Percentiles rank a stretch among this genome's conserved stretches.
Evolutionary conservation across 2,113 vertebrate genomes (phyloP).

Genomic region (Phainopepla nitens): DNA sequence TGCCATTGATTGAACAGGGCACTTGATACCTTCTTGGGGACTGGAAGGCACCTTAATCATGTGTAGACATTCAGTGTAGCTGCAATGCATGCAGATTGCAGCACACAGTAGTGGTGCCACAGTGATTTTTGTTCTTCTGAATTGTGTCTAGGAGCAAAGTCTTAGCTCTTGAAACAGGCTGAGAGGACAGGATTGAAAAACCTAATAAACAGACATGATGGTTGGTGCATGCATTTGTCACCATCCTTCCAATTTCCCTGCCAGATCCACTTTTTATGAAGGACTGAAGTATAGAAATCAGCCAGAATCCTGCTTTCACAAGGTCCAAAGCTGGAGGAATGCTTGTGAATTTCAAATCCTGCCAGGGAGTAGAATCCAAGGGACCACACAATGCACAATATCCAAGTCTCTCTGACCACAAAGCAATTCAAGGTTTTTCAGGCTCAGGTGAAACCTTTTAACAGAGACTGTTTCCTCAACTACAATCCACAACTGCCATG

Average conservation of each 20-base stretch:
- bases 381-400: not conserved
- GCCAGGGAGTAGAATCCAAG: not conserved
- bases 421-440: not conserved
- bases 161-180: not conserved
- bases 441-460: not conserved
- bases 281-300: not conserved
- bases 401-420: not conserved
- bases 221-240: not conserved
- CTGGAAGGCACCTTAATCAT: not conserved
- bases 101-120: not conserved
- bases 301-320: not conserved
- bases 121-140: not conserved
- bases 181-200: not conserved
- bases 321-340: not conserved
- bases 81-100: not conserved
- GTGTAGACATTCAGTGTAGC: not conserved
- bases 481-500: not conserved
- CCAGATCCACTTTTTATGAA: not conserved
- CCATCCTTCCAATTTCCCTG: not conserved
- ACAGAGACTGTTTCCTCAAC: not conserved
- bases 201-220: not conserved
- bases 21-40: not conserved
- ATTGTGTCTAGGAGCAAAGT: not conserved
- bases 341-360: not conserved
- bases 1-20: not conserved